Evolutionary conservation across 2,113 vertebrate species (phyloP), one percentile per base, ranked within the genome.

Genomic region (Microcebus griseorufus): DNA sequence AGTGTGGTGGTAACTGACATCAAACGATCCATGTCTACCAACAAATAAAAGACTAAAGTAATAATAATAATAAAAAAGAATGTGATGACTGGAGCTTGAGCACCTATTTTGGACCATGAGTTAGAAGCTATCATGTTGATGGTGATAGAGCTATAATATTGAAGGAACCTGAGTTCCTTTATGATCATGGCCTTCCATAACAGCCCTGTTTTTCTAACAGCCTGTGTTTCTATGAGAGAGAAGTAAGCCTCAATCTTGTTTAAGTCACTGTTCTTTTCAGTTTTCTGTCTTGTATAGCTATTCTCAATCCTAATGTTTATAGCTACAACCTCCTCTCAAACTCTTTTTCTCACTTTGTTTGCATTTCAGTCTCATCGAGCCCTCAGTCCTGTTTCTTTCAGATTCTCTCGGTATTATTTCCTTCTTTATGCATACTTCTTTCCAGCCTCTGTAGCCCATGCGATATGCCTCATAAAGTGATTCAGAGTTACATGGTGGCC

Each of bases 21-120:
- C 98, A 98, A 98, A 98, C 92, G 95, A 98, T 96, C 98, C 97
- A 98, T 97, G 98, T 97, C 97, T 98, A 98, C 95, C 97, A 98
- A 98, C 97, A 98, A 98, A 98, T 98, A 98, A 97, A 98, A 98
- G 94, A 97, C 95, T 95, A 93, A 98, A 96, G 97, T 97, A 97
- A 98, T 98, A 98, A 98, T 8, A 45, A 45, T 8, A 45, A 45
- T 6, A 42, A 42, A 45, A 45, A 45, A 45, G 42, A 8, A 45
- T 45, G 42, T 45, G 42, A 80, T 62, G 42, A n/a, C 29, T 34
- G 39, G 18, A 48, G 14, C 29, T 12, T 89, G 58, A 62, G 32
- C 29, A 70, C n/a, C 51, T 23, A 76, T 87, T 67, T 51, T 67
- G 82, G 76, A n/a, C 10, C 67, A 14, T 18, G 14, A 89, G 55